phyloP scores from a whole-genome alignment of 2,888 invertebrate species.

The Petrolisthes manimaculis region DNA sequence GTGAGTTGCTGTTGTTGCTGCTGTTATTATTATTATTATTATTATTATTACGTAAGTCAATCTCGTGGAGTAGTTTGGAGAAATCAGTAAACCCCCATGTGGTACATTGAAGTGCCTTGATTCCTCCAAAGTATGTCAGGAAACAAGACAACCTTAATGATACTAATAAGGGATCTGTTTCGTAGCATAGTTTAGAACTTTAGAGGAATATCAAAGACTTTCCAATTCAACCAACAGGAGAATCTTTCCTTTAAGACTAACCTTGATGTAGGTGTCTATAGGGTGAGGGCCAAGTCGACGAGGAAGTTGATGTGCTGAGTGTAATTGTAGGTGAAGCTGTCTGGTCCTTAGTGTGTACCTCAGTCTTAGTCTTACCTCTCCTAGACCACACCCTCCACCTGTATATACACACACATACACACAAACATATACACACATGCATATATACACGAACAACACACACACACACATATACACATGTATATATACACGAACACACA shows the following conservation, averaged over 20 bases:
- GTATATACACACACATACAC: not conserved
- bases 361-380: constrained; percentile 31
- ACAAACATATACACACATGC: not conserved
- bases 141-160: too few relatives aligned
- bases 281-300: constrained; percentile 50
- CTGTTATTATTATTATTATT: too few relatives aligned
- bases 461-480: constrained; percentile 1
- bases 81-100: not conserved
- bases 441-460: not conserved
- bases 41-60: too few relatives aligned
- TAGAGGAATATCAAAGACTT: not conserved
- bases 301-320: constrained; percentile 48
- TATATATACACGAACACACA: not conserved
- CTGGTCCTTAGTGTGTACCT: constrained; percentile 33
- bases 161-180: too few relatives aligned
- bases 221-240: too few relatives aligned
- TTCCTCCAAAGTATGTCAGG: too few relatives aligned
- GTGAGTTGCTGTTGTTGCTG: not conserved
- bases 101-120: too few relatives aligned
- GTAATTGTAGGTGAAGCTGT: constrained; percentile 25
- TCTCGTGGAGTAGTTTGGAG: too few relatives aligned
- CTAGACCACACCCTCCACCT: constrained; percentile 59
- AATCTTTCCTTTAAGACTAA: not conserved
- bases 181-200: not conserved
- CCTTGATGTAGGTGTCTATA: constrained; percentile 51